Evolutionary conservation across 92 coral and sea anemone species (phyloP).

Genomic region (Epizoanthus fatuus): DNA sequence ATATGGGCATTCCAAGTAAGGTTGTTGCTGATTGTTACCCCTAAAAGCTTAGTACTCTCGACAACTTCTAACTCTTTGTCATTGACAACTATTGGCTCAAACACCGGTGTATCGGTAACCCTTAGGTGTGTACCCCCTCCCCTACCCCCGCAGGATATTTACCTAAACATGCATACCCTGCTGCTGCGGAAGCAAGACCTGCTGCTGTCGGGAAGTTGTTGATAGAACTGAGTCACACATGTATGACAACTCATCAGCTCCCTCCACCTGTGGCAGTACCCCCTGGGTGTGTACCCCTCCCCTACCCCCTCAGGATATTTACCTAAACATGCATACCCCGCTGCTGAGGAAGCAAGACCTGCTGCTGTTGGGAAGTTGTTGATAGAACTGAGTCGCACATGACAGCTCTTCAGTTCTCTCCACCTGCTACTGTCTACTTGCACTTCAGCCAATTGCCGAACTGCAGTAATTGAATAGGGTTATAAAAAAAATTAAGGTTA

Average conservation of each 20-base stretch:
- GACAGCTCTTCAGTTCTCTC: constrained; percentile 69
- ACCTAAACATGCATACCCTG: constrained; percentile 93
- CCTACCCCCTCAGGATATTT: background rate
- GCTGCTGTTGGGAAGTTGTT: constrained; percentile 99
- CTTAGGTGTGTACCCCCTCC: background rate
- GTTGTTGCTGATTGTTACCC: too few relatives aligned
- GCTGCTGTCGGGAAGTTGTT: constrained; percentile 97
- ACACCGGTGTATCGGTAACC: background rate
- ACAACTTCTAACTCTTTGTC: too few relatives aligned
- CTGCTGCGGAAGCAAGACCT: constrained; percentile 93
- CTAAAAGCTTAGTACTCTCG: too few relatives aligned
- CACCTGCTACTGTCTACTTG: constrained; percentile 49
- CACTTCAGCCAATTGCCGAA: constrained; percentile 62
- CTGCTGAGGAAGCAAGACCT: constrained; percentile 98
- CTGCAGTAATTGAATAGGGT: constrained; percentile 34
- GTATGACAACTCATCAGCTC: constrained; percentile 57
- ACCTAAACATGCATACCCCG: constrained; percentile 97
- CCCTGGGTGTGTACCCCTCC: too few relatives aligned
- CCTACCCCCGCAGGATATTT: background rate
- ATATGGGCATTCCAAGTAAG: too few relatives aligned
- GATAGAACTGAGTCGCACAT: constrained; percentile 85
- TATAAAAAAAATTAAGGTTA: background rate
- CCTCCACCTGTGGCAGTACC: constrained; percentile 13
- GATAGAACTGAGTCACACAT: constrained; percentile 77
- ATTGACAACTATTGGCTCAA: too few relatives aligned